Base-by-base conservation (phyloP, 2,797 vertebrate genomes). In the Megaceryle alcyon region DNA sequence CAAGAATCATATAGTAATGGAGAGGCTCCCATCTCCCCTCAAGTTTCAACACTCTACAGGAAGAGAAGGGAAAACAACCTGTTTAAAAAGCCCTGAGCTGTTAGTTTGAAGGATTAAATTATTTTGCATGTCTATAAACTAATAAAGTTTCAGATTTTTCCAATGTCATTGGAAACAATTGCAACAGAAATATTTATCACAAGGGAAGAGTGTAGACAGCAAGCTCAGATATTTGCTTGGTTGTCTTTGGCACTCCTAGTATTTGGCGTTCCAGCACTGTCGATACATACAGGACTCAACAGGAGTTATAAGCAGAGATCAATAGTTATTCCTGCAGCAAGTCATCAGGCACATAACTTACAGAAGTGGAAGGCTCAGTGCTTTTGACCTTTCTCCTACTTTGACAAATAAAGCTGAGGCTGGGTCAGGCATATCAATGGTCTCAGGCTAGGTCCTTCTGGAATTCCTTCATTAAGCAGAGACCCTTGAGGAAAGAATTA, bases 261-360 rank as follows among this genome's bases (percentile, higher is more conserved):
- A 59, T 44, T 86, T 70, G 77, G 59, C 14, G 20, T 49, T 83
- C 70, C 49, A 48, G 44, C 56, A 33, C 63, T 76, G 82, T 84
- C 37, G 0, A 88, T 94, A 82, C 0, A 1, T 63, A 59, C 70
- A 72, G 80, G 49, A 78, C 54, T 71, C 53, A 77, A 28, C n/a
- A 88, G 85, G 89, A 94, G 83, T 89, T 94, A 86, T 88, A 90
- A 86, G 86, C 76, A 35, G 69, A 90, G 84, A 95, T 94, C 93
- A 53, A 92, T 94, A 94, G 90, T 35, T 92, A 70, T 68, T 94
- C 82, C 63, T 86, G 7, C 65, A 82, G 70, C 61, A 93, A 82
- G 90, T 96, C 92, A 91, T 35, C 23, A 6, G 89, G 81, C 65
- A 79, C 84, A 84, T 94, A 96, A 94, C 88, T 94, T 91, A 93